phyloP scores from a whole-genome alignment of 2,113 vertebrate species.

The Callospermophilus lateralis region DNA sequence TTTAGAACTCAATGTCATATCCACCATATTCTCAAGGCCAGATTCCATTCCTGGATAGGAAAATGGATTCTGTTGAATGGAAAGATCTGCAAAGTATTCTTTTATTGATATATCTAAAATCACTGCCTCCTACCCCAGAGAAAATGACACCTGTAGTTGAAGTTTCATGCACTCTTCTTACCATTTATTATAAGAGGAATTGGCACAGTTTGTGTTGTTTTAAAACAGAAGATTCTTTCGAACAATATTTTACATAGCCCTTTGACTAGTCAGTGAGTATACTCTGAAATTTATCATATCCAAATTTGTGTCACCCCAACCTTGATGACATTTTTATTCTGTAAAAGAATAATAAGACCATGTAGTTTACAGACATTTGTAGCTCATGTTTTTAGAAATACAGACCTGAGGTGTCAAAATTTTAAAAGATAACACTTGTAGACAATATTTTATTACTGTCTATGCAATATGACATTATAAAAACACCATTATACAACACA shows the following conservation, averaged over 20 bases:
- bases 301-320: conserved; percentile 41
- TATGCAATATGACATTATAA: conserved; percentile 24
- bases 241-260: conserved; percentile 58
- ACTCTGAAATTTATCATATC: conserved; percentile 47
- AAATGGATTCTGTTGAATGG: background rate
- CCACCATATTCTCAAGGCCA: background rate
- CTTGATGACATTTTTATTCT: conserved; percentile 41
- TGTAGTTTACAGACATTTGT: conserved; percentile 2
- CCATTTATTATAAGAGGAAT: background rate
- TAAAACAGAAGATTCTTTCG: conserved; percentile 61
- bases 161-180: background rate
- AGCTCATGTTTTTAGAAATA: conserved; percentile 40
- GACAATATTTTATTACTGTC: conserved; percentile 45
- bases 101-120: background rate
- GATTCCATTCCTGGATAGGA: background rate
- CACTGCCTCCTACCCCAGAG: background rate
- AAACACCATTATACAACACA: conserved; percentile 25
- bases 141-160: background rate
- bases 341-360: conserved; percentile 4
- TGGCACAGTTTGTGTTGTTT: too few species aligned
- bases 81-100: background rate
- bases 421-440: conserved; percentile 37
- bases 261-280: conserved; percentile 39
- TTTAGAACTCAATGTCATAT: conserved; percentile 27
- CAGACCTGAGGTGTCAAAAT: conserved; percentile 38